These are phyloP conservation scores for Sorex araneus DNA, from an alignment of 2,113 vertebrate genomes.

Conservation along the genomic window DNA sequence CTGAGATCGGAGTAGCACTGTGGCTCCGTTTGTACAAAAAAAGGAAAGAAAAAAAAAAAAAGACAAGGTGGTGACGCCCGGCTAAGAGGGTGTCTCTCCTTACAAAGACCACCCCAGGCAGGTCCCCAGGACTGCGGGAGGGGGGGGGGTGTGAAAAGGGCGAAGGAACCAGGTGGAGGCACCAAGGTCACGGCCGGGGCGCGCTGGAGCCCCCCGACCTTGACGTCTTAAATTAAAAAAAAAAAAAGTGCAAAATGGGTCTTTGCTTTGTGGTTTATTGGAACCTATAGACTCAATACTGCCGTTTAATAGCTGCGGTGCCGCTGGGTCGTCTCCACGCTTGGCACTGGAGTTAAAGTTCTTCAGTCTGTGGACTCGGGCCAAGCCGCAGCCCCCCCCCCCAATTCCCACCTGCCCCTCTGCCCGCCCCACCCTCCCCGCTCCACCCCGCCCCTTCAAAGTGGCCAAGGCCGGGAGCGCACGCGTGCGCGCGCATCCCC, in stretches of 20 bases:
- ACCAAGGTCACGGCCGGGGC: too few species aligned
- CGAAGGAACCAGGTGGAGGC: neutral
- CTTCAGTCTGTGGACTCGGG: slow-evolving; percentile 76
- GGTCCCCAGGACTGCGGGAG: neutral
- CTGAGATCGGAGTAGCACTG: too few species aligned
- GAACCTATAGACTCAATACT: slow-evolving; percentile 88
- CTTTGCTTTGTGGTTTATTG: slow-evolving; percentile 85
- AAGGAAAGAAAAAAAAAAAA: slow-evolving; percentile 52
- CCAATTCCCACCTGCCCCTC: neutral
- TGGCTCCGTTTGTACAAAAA: neutral
- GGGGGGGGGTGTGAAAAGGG: too few species aligned
- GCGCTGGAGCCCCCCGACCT: too few species aligned
- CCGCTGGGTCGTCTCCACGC: slow-evolving; percentile 72
- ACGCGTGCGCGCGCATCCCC: neutral
- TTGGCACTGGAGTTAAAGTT: slow-evolving; percentile 86
- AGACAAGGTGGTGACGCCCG: neutral
- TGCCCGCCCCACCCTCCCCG: neutral
- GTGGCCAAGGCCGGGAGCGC: neutral
- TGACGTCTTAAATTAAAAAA: slow-evolving; percentile 71
- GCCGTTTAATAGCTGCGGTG: slow-evolving; percentile 80
- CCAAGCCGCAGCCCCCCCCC: neutral
- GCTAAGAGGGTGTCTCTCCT: neutral
- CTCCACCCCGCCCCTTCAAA: neutral
- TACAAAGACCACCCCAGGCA: slow-evolving; percentile 76
- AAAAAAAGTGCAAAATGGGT: slow-evolving; percentile 85